Evolutionary conservation across 2,797 vertebrate species (phyloP).

Genomic region (Chelmon rostratus): DNA sequence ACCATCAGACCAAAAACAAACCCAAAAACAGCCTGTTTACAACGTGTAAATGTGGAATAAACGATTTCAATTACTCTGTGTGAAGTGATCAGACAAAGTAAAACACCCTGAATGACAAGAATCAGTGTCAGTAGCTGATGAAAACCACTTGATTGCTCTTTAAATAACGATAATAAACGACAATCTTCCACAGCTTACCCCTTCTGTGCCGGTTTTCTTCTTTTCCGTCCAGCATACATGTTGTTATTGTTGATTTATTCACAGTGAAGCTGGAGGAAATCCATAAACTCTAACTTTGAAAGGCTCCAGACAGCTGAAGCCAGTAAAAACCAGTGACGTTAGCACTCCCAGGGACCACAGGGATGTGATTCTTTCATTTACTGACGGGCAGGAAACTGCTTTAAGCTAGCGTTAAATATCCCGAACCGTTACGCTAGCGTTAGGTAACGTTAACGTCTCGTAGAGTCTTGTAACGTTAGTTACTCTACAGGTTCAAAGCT

Average conservation of each 20-base stretch:
- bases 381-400: not conserved
- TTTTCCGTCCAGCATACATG: constrained; percentile 81
- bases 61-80: not conserved
- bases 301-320: not conserved
- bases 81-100: not conserved
- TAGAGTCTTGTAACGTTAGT: too few species aligned
- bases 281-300: not conserved
- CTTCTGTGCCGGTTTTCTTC: constrained; percentile 83
- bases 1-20: not conserved
- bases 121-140: not conserved
- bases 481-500: not conserved
- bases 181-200: constrained; percentile 51
- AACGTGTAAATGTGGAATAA: not conserved
- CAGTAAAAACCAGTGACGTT: not conserved
- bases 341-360: not conserved
- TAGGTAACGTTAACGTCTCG: not conserved
- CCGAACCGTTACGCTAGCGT: not conserved
- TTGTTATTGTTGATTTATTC: not conserved
- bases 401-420: not conserved
- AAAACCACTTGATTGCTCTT: not conserved
- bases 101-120: not conserved
- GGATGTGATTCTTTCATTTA: not conserved
- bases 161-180: not conserved
- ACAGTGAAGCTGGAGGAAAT: not conserved
- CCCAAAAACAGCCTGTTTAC: not conserved